Evolutionary conservation across 2,113 vertebrate species (phyloP), one percentile per base, ranked within the genome.

Genomic region (Orycteropus afer): DNA sequence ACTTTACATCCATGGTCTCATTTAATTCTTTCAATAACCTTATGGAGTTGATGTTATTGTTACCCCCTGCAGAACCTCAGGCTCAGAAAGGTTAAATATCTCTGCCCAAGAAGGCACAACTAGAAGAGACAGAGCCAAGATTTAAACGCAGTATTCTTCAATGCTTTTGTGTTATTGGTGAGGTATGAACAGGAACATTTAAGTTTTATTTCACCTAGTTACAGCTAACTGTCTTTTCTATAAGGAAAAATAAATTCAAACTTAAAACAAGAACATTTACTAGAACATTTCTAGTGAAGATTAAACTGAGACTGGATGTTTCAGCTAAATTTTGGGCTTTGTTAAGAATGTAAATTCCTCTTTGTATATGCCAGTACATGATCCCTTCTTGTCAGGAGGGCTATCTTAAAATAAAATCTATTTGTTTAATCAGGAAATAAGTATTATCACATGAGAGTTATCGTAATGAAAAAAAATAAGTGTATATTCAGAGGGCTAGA

Each of bases 381-480:
- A 87, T 49, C 51, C 47, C 63, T 89, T 61, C 27, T 76, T 92
- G 37, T 37, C 17, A 37, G 23, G 67, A 92, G 55, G 32, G 18
- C 85, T 91, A 86, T 65, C n/a, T 92, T 78, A 67, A 23, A 91
- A 71, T 93, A 83, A 95, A 88, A 76, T 45, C 13, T 37, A 40
- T 59, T 71, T 69, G 59, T 57, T 88, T 85, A 79, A 20, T 86
- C 80, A 59, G 88, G 12, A 90, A 81, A 71, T 92, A 74, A 34
- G 49, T 78, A 34, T 2, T 84, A 25, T 3, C 83, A 34, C 40
- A 9, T 53, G 85, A 22, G 40, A 63, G 22, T 84, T 81, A 63
- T 3, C 59, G 42, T 92, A 94, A 71, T n/a, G n/a, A n/a, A n/a
- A n/a, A n/a, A n/a, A n/a, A n/a, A n/a, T n/a, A n/a, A n/a, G n/a